Percentiles rank a stretch among this genome's conserved stretches.
phyloP scores from a whole-genome alignment of 2,113 vertebrate genomes.

The Hypomesus transpacificus region DNA sequence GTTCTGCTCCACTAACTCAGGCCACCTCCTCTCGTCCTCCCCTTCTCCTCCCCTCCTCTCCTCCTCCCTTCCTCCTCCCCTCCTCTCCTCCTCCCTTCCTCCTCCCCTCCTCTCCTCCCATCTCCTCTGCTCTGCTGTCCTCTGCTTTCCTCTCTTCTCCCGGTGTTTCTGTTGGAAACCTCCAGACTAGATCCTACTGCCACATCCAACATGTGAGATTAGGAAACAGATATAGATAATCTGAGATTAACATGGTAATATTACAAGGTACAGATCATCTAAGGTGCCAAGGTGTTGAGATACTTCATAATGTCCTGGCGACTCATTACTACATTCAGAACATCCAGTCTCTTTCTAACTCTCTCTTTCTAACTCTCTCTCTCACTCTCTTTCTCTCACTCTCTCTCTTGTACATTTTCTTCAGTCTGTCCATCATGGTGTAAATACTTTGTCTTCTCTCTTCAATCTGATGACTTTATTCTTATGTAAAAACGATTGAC shows the following conservation, averaged over 20 bases:
- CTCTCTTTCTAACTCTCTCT: constrained; percentile 49
- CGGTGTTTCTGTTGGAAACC: background rate
- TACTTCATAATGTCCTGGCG: too few relatives aligned
- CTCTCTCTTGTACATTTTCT: constrained; percentile 29
- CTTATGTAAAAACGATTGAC: constrained; percentile 61
- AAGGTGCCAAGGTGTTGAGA: too few relatives aligned
- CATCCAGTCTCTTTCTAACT: constrained; percentile 7
- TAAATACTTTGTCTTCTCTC: constrained; percentile 57
- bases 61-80: constrained; percentile 32
- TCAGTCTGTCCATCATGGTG: constrained; percentile 63
- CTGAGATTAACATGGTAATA: too few relatives aligned
- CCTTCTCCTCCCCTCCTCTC: constrained; percentile 31
- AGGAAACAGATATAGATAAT: too few relatives aligned
- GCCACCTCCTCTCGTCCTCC: background rate
- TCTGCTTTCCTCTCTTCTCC: background rate
- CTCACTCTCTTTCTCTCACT: constrained; percentile 40
- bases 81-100: constrained; percentile 21
- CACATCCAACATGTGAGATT: background rate
- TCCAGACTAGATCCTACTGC: background rate
- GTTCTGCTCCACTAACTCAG: background rate
- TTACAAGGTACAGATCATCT: too few relatives aligned
- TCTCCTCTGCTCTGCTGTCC: constrained; percentile 10
- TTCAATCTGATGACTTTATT: constrained; percentile 62
- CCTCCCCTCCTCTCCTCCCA: background rate
- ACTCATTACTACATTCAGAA: background rate